A percentile compares a stretch with the other conserved stretches of the same genome.
These are phyloP conservation scores for Boleophthalmus pectinirostris DNA, from an alignment of 2,113 vertebrate species.

Conservation along the genomic window DNA sequence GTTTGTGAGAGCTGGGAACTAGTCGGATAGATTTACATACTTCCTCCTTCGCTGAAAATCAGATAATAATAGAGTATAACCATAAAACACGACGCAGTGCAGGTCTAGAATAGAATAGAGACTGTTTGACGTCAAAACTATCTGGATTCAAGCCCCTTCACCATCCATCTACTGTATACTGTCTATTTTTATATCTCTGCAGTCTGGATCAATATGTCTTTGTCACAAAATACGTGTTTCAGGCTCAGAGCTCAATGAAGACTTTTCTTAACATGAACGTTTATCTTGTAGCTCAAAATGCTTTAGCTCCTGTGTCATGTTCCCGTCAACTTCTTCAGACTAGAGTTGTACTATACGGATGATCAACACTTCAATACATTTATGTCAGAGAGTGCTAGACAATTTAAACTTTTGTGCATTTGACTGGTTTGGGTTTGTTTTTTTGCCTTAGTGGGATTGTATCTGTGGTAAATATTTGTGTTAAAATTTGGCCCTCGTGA, in stretches of 20 bases:
- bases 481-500: no score
- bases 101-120: not conserved
- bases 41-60: no score
- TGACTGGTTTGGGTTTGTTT: no score
- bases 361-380: not conserved
- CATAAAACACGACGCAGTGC: not conserved
- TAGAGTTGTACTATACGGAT: not conserved
- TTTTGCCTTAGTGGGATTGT: no score
- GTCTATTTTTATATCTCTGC: not conserved
- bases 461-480: no score
- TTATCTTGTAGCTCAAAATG: conserved; percentile 1
- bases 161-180: not conserved
- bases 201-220: not conserved
- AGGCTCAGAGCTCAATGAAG: not conserved
- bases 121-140: not conserved
- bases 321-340: not conserved
- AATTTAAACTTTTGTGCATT: no score
- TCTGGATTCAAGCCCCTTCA: not conserved
- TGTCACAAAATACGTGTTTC: conserved; percentile 1
- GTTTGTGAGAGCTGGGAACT: no score
- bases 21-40: no score
- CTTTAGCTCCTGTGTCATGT: not conserved
- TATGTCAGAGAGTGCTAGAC: not conserved
- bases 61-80: no score
- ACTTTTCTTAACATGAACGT: not conserved